phyloP scores from a whole-genome alignment of 2,888 invertebrate genomes.

The Portevinia maculata region DNA sequence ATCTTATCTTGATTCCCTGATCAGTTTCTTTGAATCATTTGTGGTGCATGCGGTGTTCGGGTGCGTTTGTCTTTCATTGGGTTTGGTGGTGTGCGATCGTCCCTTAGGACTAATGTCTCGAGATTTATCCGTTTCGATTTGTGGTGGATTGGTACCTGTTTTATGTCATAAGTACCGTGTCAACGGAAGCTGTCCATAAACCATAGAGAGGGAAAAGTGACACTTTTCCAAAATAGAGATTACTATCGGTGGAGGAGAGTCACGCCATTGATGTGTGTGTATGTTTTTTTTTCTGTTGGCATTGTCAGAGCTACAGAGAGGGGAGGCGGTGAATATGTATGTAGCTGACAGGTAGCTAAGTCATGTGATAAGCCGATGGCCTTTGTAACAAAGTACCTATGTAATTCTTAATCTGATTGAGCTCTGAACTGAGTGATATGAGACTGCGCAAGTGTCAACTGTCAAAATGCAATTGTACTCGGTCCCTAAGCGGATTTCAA shows the following conservation, averaged over 20 bases:
- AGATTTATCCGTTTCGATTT: conserved; percentile 56
- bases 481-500: conserved; percentile 34
- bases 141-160: conserved; percentile 64
- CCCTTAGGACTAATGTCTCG: conserved; percentile 11
- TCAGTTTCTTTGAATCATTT: conserved; percentile 65
- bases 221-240: conserved; percentile 67
- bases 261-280: conserved; percentile 35
- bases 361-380: conserved; percentile 62
- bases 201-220: conserved; percentile 58
- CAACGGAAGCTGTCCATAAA: conserved; percentile 69
- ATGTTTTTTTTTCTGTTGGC: no score
- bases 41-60: conserved; percentile 32
- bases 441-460: conserved; percentile 45
- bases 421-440: conserved; percentile 45
- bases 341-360: conserved; percentile 60
- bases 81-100: neutral
- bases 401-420: conserved; percentile 58
- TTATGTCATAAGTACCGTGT: conserved; percentile 69
- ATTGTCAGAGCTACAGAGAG: conserved; percentile 4
- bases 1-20: conserved; percentile 68
- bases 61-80: conserved; percentile 36
- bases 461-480: conserved; percentile 49
- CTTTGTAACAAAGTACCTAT: conserved; percentile 54
- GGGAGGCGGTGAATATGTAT: neutral
- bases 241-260: conserved; percentile 44